Evolutionary conservation across 1,140 invertebrate genomes (phyloP).

Genomic region (Diorhabda carinulata): DNA sequence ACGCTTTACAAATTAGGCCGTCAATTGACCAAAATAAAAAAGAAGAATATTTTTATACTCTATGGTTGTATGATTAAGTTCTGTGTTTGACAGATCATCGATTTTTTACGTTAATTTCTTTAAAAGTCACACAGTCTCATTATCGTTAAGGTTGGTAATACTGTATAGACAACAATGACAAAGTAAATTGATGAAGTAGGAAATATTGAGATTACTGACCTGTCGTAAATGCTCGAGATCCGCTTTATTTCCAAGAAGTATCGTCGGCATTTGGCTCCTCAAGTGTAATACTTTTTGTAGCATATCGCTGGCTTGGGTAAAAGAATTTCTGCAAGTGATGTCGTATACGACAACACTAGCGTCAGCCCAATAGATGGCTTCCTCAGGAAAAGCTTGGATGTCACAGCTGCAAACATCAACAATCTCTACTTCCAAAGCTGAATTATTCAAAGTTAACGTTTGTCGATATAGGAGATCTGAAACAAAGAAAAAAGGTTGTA

Average conservation of each 20-base stretch:
- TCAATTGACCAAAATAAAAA: too few relatives aligned
- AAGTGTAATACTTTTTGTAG: constrained; percentile 58
- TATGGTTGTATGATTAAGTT: too few relatives aligned
- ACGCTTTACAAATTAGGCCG: too few relatives aligned
- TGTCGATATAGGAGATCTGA: constrained; percentile 74
- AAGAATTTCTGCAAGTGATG: constrained; percentile 67
- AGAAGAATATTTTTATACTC: too few relatives aligned
- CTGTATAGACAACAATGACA: too few relatives aligned
- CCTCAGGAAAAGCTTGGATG: constrained; percentile 50
- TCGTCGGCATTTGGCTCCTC: constrained; percentile 55
- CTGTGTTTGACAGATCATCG: too few relatives aligned
- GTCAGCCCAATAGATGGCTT: constrained; percentile 70
- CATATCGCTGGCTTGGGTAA: constrained; percentile 63
- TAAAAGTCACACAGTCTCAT: too few relatives aligned
- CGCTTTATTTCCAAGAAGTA: constrained; percentile 69
- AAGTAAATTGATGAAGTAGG: too few relatives aligned
- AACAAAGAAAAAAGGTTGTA: constrained; percentile 40
- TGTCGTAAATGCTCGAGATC: constrained; percentile 73
- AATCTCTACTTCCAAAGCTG: constrained; percentile 68
- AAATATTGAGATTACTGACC: constrained; percentile 48
- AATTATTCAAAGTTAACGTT: constrained; percentile 65
- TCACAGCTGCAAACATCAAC: constrained; percentile 65
- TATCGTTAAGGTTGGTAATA: too few relatives aligned
- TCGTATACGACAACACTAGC: constrained; percentile 76
- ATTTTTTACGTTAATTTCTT: too few relatives aligned